Percentiles rank a stretch among this genome's conserved stretches.
These are phyloP conservation scores for Pteruthius melanotis DNA, from an alignment of 2,113 vertebrate genomes.

Conservation along the genomic window DNA sequence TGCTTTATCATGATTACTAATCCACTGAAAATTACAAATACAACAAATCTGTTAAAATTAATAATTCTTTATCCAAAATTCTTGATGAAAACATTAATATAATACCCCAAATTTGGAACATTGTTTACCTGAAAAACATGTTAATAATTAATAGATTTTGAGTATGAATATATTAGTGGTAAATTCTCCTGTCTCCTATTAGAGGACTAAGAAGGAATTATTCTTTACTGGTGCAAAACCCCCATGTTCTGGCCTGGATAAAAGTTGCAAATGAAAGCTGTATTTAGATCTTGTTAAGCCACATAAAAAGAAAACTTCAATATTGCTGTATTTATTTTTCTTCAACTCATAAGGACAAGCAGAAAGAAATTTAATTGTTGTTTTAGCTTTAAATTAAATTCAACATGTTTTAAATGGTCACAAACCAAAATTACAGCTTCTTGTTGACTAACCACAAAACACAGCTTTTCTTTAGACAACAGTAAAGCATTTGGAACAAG, in stretches of 20 bases:
- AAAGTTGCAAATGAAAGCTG: neutral
- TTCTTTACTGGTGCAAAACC: neutral
- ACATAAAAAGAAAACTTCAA: neutral
- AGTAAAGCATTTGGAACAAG: neutral
- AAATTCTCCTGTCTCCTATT: neutral
- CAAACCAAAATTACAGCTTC: constrained; percentile 9
- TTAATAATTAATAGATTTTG: neutral
- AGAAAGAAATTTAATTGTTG: neutral
- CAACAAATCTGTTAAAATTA: neutral
- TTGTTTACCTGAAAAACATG: neutral
- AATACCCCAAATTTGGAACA: neutral
- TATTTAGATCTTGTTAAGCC: neutral
- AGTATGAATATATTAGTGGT: neutral
- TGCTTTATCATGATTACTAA: neutral
- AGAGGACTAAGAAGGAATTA: neutral
- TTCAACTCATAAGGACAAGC: neutral
- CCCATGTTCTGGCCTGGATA: neutral
- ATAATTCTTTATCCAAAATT: neutral
- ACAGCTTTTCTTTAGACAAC: neutral
- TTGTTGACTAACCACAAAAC: constrained; percentile 8
- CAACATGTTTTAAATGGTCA: neutral
- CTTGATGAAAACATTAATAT: neutral
- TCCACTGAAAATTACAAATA: neutral
- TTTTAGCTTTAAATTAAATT: constrained; percentile 1
- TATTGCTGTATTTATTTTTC: neutral